Evolutionary conservation across 2,888 invertebrate species (phyloP), one percentile per base, ranked within the genome.

Genomic region (Myopa tessellatipennis): DNA sequence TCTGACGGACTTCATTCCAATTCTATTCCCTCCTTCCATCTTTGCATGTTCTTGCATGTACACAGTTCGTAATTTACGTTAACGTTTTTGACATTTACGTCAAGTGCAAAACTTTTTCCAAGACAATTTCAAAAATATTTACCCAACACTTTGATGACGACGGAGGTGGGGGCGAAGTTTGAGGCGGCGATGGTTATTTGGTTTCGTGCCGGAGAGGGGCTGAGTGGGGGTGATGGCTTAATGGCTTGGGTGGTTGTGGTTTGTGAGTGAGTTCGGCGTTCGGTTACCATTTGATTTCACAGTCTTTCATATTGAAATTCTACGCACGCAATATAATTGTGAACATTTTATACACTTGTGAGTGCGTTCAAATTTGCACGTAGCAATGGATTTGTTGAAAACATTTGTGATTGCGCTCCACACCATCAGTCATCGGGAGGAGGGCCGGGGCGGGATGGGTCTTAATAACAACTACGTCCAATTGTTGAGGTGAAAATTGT

Each of bases 271-370:
- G 18, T 61, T 61, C 10, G 10, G 45, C 0, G 65, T 8, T 65
- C 34, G 55, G 55, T 52, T 4, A 40, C n/a, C 36, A 55, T 36
- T 70, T 70, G 52, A 4, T 55, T 34, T 34, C 45, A 45, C 3
- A 45, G 45, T 10, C 16, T 40, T 45, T 45, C 63, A 34, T 63
- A 73, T 63, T 72, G 34, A 50, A 45, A 63, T 73, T 61, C 73
- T 50, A 26, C 40, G 63, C 63, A 73, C 61, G 73, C 63, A 61
- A 63, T 26, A 73, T 60, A 73, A 73, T 50, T 63, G 73, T 60
- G 26, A 63, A 63, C 61, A 73, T 61, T 73, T 60, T 10, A 14
- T 63, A 26, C 26, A 50, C 61, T 61, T 26, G 61, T 18, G 36
- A 55, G 36, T 16, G 52, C 55, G 38, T 34, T 16, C 34, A 73